Percentiles rank a stretch among this genome's conserved stretches.
Evolutionary conservation across 2,113 vertebrate genomes (phyloP).

Genomic region (Pygoscelis antarcticus): DNA sequence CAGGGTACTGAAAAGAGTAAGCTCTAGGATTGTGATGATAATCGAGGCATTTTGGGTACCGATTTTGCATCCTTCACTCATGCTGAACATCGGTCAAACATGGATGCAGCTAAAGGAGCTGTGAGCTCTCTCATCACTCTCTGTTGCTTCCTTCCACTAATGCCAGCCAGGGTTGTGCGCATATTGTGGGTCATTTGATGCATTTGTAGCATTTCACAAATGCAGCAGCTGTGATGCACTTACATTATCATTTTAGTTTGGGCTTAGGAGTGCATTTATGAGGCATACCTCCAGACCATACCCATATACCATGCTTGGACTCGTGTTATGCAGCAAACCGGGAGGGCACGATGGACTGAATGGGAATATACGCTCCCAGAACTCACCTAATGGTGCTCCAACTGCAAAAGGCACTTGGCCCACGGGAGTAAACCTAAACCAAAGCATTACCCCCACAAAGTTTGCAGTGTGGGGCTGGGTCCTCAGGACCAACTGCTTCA

Average conservation of each 20-base stretch:
- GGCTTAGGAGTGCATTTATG: neutral
- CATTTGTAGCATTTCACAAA: neutral
- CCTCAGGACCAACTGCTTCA: neutral
- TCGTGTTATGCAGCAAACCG: rapidly evolving
- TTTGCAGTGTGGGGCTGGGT: neutral
- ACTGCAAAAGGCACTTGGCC: neutral
- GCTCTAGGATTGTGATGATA: neutral
- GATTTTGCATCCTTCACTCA: neutral
- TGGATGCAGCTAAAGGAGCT: neutral
- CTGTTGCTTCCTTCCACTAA: neutral
- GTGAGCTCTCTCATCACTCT: neutral
- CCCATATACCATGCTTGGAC: neutral
- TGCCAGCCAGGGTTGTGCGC: neutral
- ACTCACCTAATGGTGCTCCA: neutral
- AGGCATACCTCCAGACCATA: neutral
- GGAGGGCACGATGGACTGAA: neutral
- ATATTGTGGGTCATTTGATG: neutral
- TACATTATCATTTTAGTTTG: neutral
- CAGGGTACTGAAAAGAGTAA: neutral
- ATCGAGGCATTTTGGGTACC: neutral
- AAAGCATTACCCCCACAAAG: neutral
- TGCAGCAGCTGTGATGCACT: neutral
- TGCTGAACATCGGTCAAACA: neutral
- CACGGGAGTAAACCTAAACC: neutral
- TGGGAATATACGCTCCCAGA: neutral